Conservation (phyloP, 1,140 invertebrate genomes). For the Trichonephila clavipes region DNA sequence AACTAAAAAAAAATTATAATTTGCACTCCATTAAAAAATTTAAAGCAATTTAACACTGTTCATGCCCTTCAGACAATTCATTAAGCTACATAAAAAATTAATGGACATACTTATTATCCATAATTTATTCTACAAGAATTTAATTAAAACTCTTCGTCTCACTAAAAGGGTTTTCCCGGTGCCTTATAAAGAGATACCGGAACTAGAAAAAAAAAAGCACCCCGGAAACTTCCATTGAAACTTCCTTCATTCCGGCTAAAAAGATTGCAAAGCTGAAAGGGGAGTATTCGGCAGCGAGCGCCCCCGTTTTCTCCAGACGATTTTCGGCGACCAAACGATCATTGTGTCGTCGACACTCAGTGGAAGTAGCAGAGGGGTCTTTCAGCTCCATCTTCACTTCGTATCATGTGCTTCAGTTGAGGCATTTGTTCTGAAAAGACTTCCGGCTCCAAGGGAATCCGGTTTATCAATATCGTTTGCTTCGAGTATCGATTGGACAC, state of each 20-base stretch:
- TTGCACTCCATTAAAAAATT: too few species aligned
- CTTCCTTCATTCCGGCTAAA: background rate
- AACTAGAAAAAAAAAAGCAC: background rate
- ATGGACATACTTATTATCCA: background rate
- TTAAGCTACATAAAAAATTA: too few species aligned
- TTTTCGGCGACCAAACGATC: constrained; percentile 11
- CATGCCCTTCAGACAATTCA: too few species aligned
- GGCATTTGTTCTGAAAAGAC: background rate
- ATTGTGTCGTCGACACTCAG: constrained; percentile 32
- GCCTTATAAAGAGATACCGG: background rate
- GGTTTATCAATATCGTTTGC: background rate
- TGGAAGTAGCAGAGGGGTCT: background rate
- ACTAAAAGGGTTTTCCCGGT: background rate
- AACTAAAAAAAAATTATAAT: too few species aligned
- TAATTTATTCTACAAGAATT: background rate
- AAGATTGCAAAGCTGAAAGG: constrained; percentile 1
- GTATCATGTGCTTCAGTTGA: constrained; percentile 9
- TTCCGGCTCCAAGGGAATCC: background rate
- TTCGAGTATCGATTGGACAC: background rate
- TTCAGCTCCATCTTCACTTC: constrained; percentile 19
- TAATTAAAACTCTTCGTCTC: background rate
- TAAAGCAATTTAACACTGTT: too few species aligned
- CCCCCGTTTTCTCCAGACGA: constrained; percentile 4
- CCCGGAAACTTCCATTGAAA: background rate
- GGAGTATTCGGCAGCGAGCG: background rate